Base-by-base conservation (phyloP, 1,140 invertebrate genomes). In the Fopius arisanus region DNA sequence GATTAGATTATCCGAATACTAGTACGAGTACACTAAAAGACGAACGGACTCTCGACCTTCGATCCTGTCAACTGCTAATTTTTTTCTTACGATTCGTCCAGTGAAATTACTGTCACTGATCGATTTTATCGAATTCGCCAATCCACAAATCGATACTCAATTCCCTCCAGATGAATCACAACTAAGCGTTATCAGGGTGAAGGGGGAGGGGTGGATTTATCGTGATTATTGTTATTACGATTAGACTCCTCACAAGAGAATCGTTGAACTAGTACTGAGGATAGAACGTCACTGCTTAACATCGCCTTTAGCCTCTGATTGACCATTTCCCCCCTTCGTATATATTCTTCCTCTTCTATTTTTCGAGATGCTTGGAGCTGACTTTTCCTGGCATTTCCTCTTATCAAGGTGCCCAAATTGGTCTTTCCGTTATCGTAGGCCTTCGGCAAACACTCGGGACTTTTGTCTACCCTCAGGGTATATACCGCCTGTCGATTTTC, bases 1-100 rank as follows among this genome's bases (percentile, higher is more conserved):
- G 54, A 59, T 59, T 59, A 59, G 54, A 59, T 59, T 59, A 21
- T 28, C 48, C 54, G 54, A 59, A 59, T 59, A 21, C 21, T 59
- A 12, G 23, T 23, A 23, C 54, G 54, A 26, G 21, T 23, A 26
- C 54, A 12, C 19, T 59, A 59, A 59, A 59, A 59, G 23, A 26
- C 54, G 2, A 59, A 26, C 23, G 54, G 54, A 59, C 54, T 59
- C 54, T 59, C 26, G 54, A 59, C 54, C 54, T 59, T 59, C 54
- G 54, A 59, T 26, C 54, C 54, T 59, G 54, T 59, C 23, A 59
- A 59, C 23, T 59, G 54, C 43, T 51, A 5, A 16, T 9, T 51
- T 51, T 26, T 59, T 59, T 48, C 16, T 48, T 48, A 59, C 10
- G 23, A 23, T 59, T 59, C 19, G 26, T 59, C 23, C 19, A 59